Conservation (phyloP, 2,113 vertebrate species). For the Brachirus orientalis region DNA sequence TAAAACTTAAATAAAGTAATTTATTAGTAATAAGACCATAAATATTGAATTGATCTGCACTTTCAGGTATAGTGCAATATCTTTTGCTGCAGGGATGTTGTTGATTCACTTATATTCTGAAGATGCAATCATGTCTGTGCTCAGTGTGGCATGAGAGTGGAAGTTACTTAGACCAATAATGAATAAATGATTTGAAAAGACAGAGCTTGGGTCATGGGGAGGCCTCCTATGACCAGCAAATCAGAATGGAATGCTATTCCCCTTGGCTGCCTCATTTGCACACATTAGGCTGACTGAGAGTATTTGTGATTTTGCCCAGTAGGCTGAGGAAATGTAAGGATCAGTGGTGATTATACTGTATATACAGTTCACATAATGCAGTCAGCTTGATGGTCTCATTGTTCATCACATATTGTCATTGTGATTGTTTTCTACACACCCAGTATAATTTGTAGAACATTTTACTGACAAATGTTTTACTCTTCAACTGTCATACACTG, state of each 20-base stretch:
- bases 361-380: slow-evolving; percentile 2
- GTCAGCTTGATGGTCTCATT: neutral
- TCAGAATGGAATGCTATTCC: slow-evolving; percentile 6
- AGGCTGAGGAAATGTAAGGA: slow-evolving; percentile 23
- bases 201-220: neutral
- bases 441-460: too few species aligned
- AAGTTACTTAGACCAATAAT: slow-evolving; percentile 4
- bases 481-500: too few species aligned
- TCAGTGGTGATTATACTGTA: slow-evolving; percentile 33
- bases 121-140: neutral
- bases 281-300: slow-evolving; percentile 45
- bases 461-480: too few species aligned
- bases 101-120: neutral
- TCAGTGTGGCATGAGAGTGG: neutral
- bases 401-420: neutral
- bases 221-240: slow-evolving; percentile 25
- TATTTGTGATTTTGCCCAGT: slow-evolving; percentile 38
- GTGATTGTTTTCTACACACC: neutral
- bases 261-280: slow-evolving; percentile 36
- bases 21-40: too few species aligned
- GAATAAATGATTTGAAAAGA: slow-evolving; percentile 12
- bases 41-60: too few species aligned
- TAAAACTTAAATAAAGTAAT: too few species aligned
- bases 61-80: too few species aligned
- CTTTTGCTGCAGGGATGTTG: neutral